A percentile compares a stretch with the other conserved stretches of the same genome.
Evolutionary conservation across 2,888 invertebrate genomes (phyloP).

Genomic region (Lochmaea crataegi): DNA sequence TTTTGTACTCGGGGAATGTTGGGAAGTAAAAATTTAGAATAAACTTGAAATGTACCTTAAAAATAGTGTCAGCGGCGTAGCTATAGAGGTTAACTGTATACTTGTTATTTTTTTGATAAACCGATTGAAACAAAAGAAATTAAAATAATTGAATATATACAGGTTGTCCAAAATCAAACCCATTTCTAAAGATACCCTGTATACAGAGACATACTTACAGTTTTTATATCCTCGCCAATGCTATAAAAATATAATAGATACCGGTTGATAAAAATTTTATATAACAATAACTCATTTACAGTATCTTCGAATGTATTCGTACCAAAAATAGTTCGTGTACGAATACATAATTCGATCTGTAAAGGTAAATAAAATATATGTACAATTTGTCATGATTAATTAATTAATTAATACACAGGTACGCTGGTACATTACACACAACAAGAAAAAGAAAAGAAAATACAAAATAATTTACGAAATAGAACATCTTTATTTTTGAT

Average conservation of each 20-base stretch:
- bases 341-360: slow-evolving; percentile 23
- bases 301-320: slow-evolving; percentile 10
- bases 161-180: not conserved
- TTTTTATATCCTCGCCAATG: slow-evolving; percentile 18
- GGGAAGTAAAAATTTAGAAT: no score
- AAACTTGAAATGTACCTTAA: no score
- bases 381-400: slow-evolving; percentile 36
- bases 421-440: slow-evolving; percentile 32
- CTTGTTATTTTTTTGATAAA: not conserved
- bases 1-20: no score
- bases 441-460: slow-evolving; percentile 11
- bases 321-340: slow-evolving; percentile 19
- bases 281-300: slow-evolving; percentile 28
- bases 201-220: slow-evolving; percentile 6
- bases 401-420: slow-evolving; percentile 39
- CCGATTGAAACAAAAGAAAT: not conserved
- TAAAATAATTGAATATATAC: not conserved
- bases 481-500: slow-evolving; percentile 28
- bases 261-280: slow-evolving; percentile 23
- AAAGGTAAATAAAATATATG: slow-evolving; percentile 49
- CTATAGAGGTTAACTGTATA: no score
- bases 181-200: not conserved
- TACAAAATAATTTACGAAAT: slow-evolving; percentile 19
- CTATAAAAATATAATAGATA: slow-evolving; percentile 27
- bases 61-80: no score